Evolutionary conservation across 1,140 invertebrate genomes (phyloP).

Genomic region (Hylyphantes graminicola): DNA sequence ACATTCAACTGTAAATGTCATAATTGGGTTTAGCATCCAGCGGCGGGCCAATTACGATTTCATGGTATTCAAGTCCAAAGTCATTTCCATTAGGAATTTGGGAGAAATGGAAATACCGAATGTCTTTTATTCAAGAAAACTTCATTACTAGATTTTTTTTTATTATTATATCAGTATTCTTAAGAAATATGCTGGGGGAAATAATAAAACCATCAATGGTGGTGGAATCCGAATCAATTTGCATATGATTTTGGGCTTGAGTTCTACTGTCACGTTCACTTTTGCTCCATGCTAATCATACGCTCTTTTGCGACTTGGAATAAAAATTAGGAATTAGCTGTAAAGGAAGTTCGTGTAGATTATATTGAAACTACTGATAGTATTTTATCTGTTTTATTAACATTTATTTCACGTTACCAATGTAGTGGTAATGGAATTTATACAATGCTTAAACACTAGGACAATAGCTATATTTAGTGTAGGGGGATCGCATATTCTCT

Average conservation of each 20-base stretch:
- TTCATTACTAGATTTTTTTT: conserved; percentile 23
- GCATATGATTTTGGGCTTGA: conserved; percentile 28
- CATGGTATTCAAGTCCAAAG: conserved; percentile 14
- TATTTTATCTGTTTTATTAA: too few species aligned
- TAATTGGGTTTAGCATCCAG: conserved; percentile 39
- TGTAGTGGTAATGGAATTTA: too few species aligned
- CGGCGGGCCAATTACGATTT: conserved; percentile 37
- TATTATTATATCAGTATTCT: neutral
- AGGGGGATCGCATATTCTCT: too few species aligned
- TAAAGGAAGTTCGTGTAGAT: too few species aligned
- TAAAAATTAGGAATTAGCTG: neutral
- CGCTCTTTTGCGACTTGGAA: conserved; percentile 14
- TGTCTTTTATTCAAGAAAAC: conserved; percentile 28
- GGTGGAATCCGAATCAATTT: conserved; percentile 29
- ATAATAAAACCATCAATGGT: conserved; percentile 29
- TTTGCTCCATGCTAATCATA: conserved; percentile 35
- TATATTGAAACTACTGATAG: too few species aligned
- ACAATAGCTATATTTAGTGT: too few species aligned
- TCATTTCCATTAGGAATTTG: conserved; percentile 31
- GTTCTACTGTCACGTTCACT: neutral
- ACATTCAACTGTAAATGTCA: conserved; percentile 31
- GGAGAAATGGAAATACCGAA: conserved; percentile 1
- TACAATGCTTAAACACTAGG: too few species aligned
- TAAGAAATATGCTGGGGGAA: conserved; percentile 8
- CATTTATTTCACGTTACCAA: too few species aligned